Conservation (phyloP, 2,113 vertebrate species). For the Ia io region DNA sequence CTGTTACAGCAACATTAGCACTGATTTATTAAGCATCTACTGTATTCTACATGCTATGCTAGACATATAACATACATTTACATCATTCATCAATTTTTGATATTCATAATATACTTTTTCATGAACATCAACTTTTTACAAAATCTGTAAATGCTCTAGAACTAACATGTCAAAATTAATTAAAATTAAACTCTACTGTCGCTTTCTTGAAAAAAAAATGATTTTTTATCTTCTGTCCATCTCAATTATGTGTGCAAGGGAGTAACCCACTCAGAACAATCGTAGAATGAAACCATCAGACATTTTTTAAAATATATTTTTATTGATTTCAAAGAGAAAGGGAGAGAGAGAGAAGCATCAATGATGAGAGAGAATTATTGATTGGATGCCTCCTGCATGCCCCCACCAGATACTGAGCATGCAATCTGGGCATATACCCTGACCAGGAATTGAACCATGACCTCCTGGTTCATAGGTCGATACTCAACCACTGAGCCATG, state of each 20-base stretch:
- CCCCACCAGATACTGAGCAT: no score
- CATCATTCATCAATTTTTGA: background rate
- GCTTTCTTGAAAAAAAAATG: background rate
- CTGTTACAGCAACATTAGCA: background rate
- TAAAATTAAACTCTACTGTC: background rate
- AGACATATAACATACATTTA: background rate
- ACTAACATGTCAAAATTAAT: background rate
- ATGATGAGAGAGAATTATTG: no score
- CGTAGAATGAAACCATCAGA: background rate
- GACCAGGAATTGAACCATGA: no score
- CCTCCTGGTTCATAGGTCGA: no score
- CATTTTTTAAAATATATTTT: background rate
- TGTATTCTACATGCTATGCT: no score
- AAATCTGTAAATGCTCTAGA: background rate
- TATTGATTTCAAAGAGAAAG: no score
- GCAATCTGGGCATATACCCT: no score
- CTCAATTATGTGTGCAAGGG: background rate
- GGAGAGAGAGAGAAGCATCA: no score
- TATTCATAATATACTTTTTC: background rate
- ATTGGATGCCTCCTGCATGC: no score
- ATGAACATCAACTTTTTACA: background rate
- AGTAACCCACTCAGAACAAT: background rate
- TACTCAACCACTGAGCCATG: no score
- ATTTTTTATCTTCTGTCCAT: background rate
- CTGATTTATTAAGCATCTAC: background rate